phyloP scores from a whole-genome alignment of 2,797 vertebrate genomes.

The Lophius americanus region DNA sequence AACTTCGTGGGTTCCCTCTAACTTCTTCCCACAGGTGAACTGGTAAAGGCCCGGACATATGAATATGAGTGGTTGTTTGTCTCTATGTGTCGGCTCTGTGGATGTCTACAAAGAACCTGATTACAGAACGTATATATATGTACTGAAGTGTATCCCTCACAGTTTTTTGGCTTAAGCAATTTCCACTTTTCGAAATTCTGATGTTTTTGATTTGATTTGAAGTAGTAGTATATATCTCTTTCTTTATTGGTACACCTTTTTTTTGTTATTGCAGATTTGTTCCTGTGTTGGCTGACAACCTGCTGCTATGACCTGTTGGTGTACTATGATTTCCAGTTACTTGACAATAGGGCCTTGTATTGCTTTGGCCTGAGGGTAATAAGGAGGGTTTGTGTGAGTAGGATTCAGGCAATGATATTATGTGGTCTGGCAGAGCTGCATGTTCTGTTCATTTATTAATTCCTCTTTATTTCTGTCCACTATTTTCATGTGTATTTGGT shows the following conservation, averaged over 20 bases:
- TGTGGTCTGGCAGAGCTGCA: conserved; percentile 11
- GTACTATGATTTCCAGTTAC: conserved; percentile 9
- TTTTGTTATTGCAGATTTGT: neutral
- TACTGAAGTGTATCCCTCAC: too few species aligned
- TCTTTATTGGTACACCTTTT: neutral
- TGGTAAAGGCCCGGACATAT: too few species aligned
- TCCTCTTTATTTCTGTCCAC: neutral
- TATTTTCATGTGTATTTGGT: neutral
- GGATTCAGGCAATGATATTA: conserved; percentile 17
- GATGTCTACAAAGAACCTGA: too few species aligned
- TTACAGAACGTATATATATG: too few species aligned
- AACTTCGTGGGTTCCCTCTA: too few species aligned
- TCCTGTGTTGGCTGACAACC: neutral
- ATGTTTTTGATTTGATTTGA: neutral
- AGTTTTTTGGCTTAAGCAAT: too few species aligned
- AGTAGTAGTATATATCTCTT: neutral
- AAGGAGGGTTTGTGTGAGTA: conserved; percentile 15
- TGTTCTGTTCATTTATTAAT: conserved; percentile 10
- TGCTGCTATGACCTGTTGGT: conserved; percentile 2
- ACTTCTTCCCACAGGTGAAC: too few species aligned
- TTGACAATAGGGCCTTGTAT: conserved; percentile 11
- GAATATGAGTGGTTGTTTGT: too few species aligned
- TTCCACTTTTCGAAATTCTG: neutral
- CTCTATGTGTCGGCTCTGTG: too few species aligned
- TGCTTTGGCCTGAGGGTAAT: conserved; percentile 14